Conservation (phyloP, 2,113 vertebrate genomes). For the Epinephelus lanceolatus region DNA sequence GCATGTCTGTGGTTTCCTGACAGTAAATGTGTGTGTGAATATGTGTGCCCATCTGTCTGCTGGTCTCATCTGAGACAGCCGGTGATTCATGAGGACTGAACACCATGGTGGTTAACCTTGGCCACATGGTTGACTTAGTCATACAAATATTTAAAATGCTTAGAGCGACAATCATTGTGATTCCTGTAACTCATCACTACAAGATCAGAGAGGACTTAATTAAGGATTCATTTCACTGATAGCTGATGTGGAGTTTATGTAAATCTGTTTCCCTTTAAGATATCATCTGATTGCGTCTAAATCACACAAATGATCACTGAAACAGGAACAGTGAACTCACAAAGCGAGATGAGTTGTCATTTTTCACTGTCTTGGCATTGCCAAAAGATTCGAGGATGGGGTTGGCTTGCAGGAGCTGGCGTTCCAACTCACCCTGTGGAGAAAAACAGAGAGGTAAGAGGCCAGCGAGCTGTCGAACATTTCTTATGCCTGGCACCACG, state of each 20-base stretch:
- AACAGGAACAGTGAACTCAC: conserved; percentile 86
- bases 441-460: conserved; percentile 46
- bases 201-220: conserved; percentile 11
- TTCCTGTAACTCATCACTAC: conserved; percentile 9
- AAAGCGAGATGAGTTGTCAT: conserved; percentile 98
- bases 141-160: conserved; percentile 27
- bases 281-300: conserved; percentile 18
- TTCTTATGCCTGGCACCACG: not conserved
- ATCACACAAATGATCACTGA: conserved; percentile 26
- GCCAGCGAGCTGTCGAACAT: conserved; percentile 14
- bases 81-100: conserved; percentile 50
- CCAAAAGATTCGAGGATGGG: conserved; percentile 98
- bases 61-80: conserved; percentile 29
- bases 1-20: conserved; percentile 70
- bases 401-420: conserved; percentile 97
- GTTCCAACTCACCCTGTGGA: conserved; percentile 95
- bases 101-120: conserved; percentile 25
- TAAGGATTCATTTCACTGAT: not conserved
- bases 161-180: conserved; percentile 18
- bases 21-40: conserved; percentile 16
- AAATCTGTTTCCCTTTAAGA: not conserved
- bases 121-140: conserved; percentile 47
- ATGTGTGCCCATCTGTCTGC: conserved; percentile 27
- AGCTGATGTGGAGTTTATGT: not conserved
- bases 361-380: conserved; percentile 99